Percentiles rank a stretch among this genome's conserved stretches.
Evolutionary conservation across 2,797 vertebrate species (phyloP).

Genomic region (Huso huso): DNA sequence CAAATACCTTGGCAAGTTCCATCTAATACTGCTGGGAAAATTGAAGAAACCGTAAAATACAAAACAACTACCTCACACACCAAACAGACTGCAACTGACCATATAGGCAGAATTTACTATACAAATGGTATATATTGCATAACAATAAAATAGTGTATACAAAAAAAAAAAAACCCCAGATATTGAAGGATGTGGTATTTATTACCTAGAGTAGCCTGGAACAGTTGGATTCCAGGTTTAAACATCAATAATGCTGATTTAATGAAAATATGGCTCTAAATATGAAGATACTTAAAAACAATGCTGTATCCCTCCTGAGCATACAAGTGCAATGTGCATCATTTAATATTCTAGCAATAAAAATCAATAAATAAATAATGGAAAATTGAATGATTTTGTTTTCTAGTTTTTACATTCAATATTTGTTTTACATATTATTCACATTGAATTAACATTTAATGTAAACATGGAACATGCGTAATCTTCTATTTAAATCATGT

Average conservation of each 20-base stretch:
- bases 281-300: slow-evolving; percentile 13
- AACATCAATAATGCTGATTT: slow-evolving; percentile 17
- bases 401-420: not conserved
- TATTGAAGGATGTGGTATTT: slow-evolving; percentile 12
- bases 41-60: slow-evolving; percentile 24
- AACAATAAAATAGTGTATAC: not conserved
- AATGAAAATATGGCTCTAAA: slow-evolving; percentile 27
- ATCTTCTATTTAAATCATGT: slow-evolving; percentile 54
- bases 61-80: slow-evolving; percentile 8
- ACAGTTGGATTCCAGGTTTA: slow-evolving; percentile 31
- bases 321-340: slow-evolving; percentile 58
- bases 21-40: slow-evolving; percentile 39
- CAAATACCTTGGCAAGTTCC: slow-evolving; percentile 34
- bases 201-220: slow-evolving; percentile 19
- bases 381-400: not conserved
- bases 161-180: too few relatives aligned
- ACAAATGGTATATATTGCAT: not conserved
- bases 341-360: slow-evolving; percentile 21
- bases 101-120: slow-evolving; percentile 8
- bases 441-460: slow-evolving; percentile 17
- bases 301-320: slow-evolving; percentile 46
- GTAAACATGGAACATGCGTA: slow-evolving; percentile 2
- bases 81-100: slow-evolving; percentile 28
- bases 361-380: slow-evolving; percentile 14
- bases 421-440: slow-evolving; percentile 23